Evolutionary conservation across 2,113 vertebrate species (phyloP), one percentile per base, ranked within the genome.

Genomic region (Ammodytes dubius): DNA sequence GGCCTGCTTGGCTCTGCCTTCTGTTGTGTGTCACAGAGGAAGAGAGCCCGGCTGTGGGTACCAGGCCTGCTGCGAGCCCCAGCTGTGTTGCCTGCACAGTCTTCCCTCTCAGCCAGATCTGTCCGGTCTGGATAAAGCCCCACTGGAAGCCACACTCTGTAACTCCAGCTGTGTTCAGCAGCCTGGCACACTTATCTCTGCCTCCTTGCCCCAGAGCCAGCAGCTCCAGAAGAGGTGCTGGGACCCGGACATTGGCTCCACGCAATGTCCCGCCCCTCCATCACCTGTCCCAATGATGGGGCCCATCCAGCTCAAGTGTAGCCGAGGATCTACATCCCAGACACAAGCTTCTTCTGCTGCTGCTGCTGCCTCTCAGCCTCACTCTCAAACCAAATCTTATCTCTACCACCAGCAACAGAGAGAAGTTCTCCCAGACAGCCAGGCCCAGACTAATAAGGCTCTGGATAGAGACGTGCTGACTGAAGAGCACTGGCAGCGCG

Each of bases 71-170:
- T 83, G 93, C n/a, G 95, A 96, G 77, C 85, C 91, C 0, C 95
- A 97, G 2, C 19, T 95, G 60, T 98, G 97, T 74, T 98, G 97
- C 65, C 94, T 97, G 0, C 97, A 95, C 76, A 96, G 96, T 81
- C 77, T 95, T 52, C 93, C 95, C 91, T 2, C 94, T 67, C 87
- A 96, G 4, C 4, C 75, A 9, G 95, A 94, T 45, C 94, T 94
- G 67, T 88, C 92, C 45, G 50, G 64, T 14, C 84, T 95, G 76
- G 89, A 94, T 3, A 87, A 95, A 87, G 93, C 81, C 67, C 95
- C 95, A 58, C 73, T 92, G 46, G 96, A 94, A 64, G 94, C 91
- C 45, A 4, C 85, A 35, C 39, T 93, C 61, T 93, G 93, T 83
- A 40, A 95, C 43, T 89, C 91, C 52, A 92, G 86, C 56, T 90